These are phyloP conservation scores for Dryobotodes eremita DNA, from an alignment of 2,888 invertebrate genomes.

Conservation along the genomic window DNA sequence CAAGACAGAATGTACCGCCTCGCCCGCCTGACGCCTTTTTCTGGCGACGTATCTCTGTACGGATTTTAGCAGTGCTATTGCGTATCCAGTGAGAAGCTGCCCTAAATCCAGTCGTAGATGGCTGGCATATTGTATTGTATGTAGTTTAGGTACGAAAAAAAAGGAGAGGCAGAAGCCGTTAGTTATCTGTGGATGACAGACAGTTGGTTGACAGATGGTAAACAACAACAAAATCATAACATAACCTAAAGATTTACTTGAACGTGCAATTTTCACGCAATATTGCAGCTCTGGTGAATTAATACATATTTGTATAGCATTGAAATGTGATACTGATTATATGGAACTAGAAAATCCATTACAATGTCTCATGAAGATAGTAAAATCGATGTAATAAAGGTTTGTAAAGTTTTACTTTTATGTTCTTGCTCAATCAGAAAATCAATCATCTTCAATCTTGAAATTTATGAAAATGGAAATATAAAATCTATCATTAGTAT, in stretches of 20 bases:
- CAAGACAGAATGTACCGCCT: not conserved
- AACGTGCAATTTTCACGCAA: not conserved
- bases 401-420: constrained; percentile 29
- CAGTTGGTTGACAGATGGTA: constrained; percentile 3
- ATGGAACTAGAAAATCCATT: not conserved
- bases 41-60: not conserved
- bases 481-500: not conserved
- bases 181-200: not conserved
- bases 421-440: not conserved
- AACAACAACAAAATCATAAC: constrained; percentile 35
- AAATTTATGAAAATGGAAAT: not conserved
- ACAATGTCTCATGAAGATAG: constrained; percentile 59
- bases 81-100: not conserved
- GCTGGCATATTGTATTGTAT: not conserved
- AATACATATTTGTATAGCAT: not conserved
- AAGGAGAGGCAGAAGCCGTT: no score
- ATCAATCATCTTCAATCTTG: no score
- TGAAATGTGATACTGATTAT: not conserved
- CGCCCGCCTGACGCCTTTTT: not conserved
- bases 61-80: no score
- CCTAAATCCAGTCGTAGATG: not conserved
- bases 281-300: not conserved
- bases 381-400: constrained; percentile 58
- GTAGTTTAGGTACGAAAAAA: not conserved
- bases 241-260: constrained; percentile 24